Percentiles rank a stretch among this genome's conserved stretches.
These are phyloP conservation scores for Esox lucius DNA, from an alignment of 2,797 vertebrate genomes.

Conservation along the genomic window DNA sequence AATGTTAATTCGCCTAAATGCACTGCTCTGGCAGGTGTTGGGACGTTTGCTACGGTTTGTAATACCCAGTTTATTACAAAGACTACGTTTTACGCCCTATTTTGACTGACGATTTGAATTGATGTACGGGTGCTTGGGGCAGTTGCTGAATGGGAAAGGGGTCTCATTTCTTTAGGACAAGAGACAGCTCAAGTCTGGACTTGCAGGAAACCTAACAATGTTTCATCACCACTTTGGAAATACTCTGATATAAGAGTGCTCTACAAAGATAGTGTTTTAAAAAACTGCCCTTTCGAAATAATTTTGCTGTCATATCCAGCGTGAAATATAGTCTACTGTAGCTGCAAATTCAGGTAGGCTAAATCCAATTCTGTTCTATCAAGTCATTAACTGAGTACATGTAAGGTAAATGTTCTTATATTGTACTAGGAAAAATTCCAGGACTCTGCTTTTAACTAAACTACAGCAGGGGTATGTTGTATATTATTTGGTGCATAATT, in stretches of 20 bases:
- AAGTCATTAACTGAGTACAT: background rate
- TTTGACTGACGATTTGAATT: background rate
- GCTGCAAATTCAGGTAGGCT: background rate
- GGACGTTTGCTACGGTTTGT: background rate
- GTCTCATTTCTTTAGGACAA: conserved; percentile 29
- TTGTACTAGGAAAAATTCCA: background rate
- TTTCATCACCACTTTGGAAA: background rate
- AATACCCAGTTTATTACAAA: background rate
- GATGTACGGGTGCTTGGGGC: conserved; percentile 14
- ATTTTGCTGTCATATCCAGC: background rate
- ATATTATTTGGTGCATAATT: background rate
- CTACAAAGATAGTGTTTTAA: background rate
- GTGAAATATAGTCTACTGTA: background rate
- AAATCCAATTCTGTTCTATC: background rate
- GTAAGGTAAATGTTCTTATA: background rate
- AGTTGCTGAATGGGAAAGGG: conserved; percentile 19
- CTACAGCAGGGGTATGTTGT: background rate
- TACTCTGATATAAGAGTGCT: background rate
- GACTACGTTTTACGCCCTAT: background rate
- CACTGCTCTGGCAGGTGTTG: background rate
- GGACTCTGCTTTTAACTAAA: background rate
- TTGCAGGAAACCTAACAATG: conserved; percentile 30
- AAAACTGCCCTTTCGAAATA: background rate
- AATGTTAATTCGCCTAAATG: background rate
- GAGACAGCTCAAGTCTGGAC: conserved; percentile 46